Base-by-base conservation (phyloP, 2,888 invertebrate genomes). In the Acrobasis consociella region DNA sequence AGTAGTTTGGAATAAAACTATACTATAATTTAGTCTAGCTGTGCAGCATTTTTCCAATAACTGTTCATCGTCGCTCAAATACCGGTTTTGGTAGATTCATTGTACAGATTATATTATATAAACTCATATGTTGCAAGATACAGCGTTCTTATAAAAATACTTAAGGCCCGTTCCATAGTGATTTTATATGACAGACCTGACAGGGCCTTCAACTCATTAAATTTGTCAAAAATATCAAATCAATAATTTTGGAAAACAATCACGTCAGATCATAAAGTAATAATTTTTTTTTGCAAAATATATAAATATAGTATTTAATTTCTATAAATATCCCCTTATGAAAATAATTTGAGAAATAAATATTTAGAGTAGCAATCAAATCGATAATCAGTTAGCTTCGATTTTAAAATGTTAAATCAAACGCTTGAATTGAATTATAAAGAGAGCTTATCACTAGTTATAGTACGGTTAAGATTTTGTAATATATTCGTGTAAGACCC, bases 1-100 rank as follows among this genome's bases (percentile, higher is more conserved):
- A 82, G 72, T 80, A 78, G 73, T 78, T 73, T 75, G 77, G 67
- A 74, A 73, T 71, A 68, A 69, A 71, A 71, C 68, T 75, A 73
- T 72, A 68, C 68, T 63, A 67, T 68, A 69, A 63, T 68, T 67
- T 68, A 69, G 63, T 67, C 65, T 62, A 63, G 65, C 52, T 64
- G 70, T 73, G 77, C 77, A 75, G 76, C 75, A 77, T 69, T 65
- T 59, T 66, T 69, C 65, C 55, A 17, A 56, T 42, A 65, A 69
- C 67, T 60, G 67, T 70, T 67, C 63, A 51, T 60, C 51, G 46
- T 39, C 58, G 65, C 69, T 68, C 66, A 65, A 66, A 67, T 63
- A 62, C 58, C 62, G 55, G 65, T 56, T 56, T 64, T 63, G 56
- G 56, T 56, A 56, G 39, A 42, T 42, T 55, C 10, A 16, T 42